Conservation (phyloP, 2,113 vertebrate genomes). For the Proterorhinus semilunaris region DNA sequence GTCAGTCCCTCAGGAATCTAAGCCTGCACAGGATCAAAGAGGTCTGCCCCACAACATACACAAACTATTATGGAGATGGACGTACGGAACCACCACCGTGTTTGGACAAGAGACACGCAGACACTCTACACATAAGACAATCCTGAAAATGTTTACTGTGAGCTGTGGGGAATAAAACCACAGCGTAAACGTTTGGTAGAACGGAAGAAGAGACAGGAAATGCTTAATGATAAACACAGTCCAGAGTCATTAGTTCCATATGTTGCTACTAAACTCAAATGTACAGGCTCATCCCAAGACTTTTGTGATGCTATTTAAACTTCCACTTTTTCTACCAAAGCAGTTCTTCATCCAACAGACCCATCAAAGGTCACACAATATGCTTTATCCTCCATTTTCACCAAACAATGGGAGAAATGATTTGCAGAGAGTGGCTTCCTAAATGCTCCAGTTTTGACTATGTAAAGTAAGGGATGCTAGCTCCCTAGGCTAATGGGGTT, state of each 20-base stretch:
- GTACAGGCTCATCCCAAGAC: no score
- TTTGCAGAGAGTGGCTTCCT: no score
- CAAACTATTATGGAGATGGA: conserved; percentile 50
- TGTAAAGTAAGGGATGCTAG: not conserved
- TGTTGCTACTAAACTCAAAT: not conserved
- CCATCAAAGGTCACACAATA: no score
- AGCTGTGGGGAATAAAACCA: conserved; percentile 8
- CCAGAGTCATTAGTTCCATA: conserved; percentile 11
- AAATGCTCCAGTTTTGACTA: no score
- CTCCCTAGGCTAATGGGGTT: not conserved
- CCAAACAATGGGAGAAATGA: no score
- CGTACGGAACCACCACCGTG: conserved; percentile 10
- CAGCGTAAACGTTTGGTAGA: conserved; percentile 12
- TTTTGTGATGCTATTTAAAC: no score
- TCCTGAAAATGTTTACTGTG: not conserved
- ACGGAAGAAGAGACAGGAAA: not conserved
- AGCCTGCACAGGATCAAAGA: conserved; percentile 66
- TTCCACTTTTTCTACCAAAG: no score
- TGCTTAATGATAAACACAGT: conserved; percentile 15
- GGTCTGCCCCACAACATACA: conserved; percentile 36
- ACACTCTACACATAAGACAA: not conserved
- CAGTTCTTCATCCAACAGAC: no score
- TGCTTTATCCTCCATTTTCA: no score
- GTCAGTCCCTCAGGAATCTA: conserved; percentile 53
- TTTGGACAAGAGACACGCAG: not conserved